Conservation (phyloP, 2,113 vertebrate species). For the Crotalus horridus region DNA sequence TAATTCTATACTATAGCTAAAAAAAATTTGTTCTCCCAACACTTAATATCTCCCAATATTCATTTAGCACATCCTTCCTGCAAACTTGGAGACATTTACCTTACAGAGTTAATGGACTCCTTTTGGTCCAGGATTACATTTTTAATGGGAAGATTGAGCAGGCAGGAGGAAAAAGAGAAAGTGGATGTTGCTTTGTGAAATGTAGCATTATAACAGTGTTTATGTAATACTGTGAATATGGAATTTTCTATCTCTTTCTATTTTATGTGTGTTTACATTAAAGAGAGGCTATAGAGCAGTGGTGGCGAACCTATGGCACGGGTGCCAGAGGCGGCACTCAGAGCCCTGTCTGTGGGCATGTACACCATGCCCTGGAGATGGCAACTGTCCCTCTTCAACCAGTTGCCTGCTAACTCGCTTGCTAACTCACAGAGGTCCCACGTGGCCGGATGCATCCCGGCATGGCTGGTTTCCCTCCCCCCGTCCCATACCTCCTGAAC, state of each 20-base stretch:
- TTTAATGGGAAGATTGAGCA: constrained; percentile 27
- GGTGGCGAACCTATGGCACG: no score
- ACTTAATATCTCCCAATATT: constrained; percentile 71
- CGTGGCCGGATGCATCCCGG: no score
- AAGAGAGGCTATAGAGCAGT: constrained; percentile 6
- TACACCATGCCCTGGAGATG: no score
- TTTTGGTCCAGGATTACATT: constrained; percentile 63
- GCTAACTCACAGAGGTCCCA: no score
- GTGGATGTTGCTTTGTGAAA: constrained; percentile 40
- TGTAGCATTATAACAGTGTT: constrained; percentile 30
- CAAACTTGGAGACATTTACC: constrained; percentile 60
- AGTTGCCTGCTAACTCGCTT: no score
- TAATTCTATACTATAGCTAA: constrained; percentile 67
- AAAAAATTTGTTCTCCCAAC: constrained; percentile 70
- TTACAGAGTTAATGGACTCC: constrained; percentile 63
- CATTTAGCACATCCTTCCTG: constrained; percentile 65
- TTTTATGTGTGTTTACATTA: constrained; percentile 1
- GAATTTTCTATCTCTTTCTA: neutral
- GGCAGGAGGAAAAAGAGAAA: constrained; percentile 4
- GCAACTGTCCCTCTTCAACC: no score
- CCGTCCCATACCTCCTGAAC: no score
- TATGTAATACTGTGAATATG: constrained; percentile 5
- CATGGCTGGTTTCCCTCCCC: no score
- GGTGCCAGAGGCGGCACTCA: no score
- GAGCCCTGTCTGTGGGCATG: no score